Percentiles rank a stretch among this genome's conserved stretches.
Conservation (phyloP, 1,140 invertebrate species). For the Phocides pigmalion region DNA sequence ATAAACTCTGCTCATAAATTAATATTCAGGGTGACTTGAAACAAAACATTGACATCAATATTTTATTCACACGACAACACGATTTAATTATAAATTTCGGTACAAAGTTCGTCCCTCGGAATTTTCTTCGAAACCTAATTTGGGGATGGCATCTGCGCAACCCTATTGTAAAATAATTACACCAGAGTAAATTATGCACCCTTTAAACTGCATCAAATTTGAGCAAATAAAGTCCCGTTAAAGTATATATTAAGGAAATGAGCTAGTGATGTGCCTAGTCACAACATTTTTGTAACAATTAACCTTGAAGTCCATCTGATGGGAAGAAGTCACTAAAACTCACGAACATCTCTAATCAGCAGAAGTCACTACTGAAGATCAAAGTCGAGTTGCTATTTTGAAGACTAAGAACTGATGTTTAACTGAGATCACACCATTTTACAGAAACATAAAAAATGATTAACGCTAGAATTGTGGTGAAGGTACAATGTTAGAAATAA, state of each 20-base stretch:
- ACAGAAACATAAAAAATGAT: no score
- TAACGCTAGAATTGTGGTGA: no score
- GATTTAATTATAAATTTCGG: constrained; percentile 68
- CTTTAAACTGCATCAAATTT: constrained; percentile 78
- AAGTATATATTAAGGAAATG: constrained; percentile 61
- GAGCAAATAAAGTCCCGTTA: constrained; percentile 68
- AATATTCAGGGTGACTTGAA: constrained; percentile 24
- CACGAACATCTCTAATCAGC: no score
- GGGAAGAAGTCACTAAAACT: no score
- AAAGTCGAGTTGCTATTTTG: no score
- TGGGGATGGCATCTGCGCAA: constrained; percentile 68
- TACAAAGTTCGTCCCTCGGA: constrained; percentile 57
- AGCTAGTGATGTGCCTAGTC: constrained; percentile 16
- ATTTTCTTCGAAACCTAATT: constrained; percentile 66
- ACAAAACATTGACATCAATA: constrained; percentile 42
- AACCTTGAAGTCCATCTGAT: no score
- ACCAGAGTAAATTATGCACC: constrained; percentile 81
- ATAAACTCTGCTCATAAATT: constrained; percentile 33
- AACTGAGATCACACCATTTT: no score
- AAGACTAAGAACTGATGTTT: no score
- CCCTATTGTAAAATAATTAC: constrained; percentile 81
- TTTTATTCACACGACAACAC: constrained; percentile 51
- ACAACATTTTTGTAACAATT: no score
- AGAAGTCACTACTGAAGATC: no score
- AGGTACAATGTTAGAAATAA: no score